These are phyloP conservation scores for Bombus polaris DNA, from an alignment of 1,140 invertebrate species.

Conservation along the genomic window DNA sequence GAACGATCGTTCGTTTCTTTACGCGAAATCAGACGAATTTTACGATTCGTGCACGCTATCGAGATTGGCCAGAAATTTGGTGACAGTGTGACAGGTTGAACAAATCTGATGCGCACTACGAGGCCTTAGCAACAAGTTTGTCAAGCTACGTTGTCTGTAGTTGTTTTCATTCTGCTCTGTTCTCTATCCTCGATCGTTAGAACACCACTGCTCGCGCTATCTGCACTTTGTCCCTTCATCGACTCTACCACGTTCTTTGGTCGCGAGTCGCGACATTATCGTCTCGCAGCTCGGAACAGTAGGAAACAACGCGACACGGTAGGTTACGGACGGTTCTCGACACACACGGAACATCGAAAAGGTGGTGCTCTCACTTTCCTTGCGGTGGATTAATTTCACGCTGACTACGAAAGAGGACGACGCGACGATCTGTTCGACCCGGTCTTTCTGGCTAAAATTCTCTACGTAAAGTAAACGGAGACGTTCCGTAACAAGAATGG, in stretches of 20 bases:
- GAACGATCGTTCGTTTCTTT: neutral
- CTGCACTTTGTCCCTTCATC: constrained; percentile 29
- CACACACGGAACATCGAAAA: neutral
- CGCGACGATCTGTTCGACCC: neutral
- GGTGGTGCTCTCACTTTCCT: constrained; percentile 41
- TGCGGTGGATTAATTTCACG: constrained; percentile 14
- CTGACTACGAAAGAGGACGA: neutral
- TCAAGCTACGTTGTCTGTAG: neutral
- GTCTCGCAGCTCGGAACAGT: neutral
- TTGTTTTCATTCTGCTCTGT: neutral
- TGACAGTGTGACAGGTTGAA: constrained; percentile 46
- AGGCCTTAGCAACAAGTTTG: constrained; percentile 52
- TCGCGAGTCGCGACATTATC: constrained; percentile 11
- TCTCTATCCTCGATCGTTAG: neutral
- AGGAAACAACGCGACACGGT: neutral
- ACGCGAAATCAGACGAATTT: neutral
- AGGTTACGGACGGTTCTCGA: neutral
- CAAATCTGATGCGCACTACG: constrained; percentile 5
- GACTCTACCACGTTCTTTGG: neutral
- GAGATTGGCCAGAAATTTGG: neutral
- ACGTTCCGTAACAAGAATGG: too few relatives aligned
- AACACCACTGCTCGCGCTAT: constrained; percentile 19
- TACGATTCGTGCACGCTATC: neutral
- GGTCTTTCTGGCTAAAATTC: neutral
- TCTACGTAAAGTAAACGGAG: neutral